A percentile compares a stretch with the other conserved stretches of the same genome.
Evolutionary conservation across 2,888 invertebrate genomes (phyloP).

Genomic region (Pycnomerus fuliginosus): DNA sequence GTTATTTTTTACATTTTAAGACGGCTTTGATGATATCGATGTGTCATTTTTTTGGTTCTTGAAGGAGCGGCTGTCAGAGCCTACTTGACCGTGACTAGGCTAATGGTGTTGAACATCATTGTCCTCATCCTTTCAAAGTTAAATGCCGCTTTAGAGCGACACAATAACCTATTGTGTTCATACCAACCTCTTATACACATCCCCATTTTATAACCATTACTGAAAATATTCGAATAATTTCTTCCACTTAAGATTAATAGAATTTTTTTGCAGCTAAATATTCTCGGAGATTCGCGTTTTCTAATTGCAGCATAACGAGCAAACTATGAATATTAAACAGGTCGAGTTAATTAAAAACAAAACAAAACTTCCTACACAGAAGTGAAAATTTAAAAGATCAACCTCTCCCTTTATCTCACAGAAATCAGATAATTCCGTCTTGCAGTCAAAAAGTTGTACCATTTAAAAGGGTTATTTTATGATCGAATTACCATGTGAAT

Average conservation of each 20-base stretch:
- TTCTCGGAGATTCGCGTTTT: too few relatives aligned
- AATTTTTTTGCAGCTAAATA: too few relatives aligned
- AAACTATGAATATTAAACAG: constrained; percentile 29
- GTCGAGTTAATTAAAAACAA: constrained; percentile 29
- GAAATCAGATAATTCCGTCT: too few relatives aligned
- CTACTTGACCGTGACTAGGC: constrained; percentile 36
- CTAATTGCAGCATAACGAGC: constrained; percentile 5
- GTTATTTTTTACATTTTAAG: constrained; percentile 10
- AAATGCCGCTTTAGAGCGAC: constrained; percentile 34
- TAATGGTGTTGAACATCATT: constrained; percentile 39
- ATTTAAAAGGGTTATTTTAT: constrained; percentile 27
- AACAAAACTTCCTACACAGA: constrained; percentile 34
- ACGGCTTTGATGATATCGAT: constrained; percentile 20
- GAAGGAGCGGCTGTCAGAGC: constrained; percentile 27
- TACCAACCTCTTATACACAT: constrained; percentile 7
- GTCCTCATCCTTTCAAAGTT: constrained; percentile 34
- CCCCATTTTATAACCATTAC: constrained; percentile 5
- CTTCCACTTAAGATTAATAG: too few relatives aligned
- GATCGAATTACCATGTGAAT: constrained; percentile 33
- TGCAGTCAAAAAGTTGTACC: constrained; percentile 2
- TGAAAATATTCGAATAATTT: constrained; percentile 4
- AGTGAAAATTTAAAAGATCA: constrained; percentile 31
- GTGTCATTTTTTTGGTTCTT: constrained; percentile 19
- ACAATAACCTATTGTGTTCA: constrained; percentile 27
- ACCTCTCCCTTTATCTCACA: too few relatives aligned